phyloP scores from a whole-genome alignment of 2,113 vertebrate species.

The Halcyon malimbica region DNA sequence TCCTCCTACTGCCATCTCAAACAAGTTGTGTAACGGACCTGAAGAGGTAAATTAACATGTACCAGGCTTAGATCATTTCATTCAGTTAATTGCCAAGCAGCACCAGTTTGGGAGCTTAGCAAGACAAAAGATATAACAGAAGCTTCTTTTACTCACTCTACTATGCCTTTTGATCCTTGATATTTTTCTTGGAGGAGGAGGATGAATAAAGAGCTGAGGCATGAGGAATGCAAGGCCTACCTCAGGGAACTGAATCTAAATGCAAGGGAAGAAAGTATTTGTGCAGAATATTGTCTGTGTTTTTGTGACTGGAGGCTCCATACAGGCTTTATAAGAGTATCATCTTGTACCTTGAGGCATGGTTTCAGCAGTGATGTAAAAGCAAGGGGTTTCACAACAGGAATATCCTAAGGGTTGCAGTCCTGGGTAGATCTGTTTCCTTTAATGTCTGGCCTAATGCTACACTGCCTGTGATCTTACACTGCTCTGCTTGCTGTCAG shows the following conservation, averaged over 20 bases:
- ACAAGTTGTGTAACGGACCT: neutral
- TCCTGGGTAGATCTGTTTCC: neutral
- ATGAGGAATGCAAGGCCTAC: neutral
- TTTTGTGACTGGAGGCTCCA: neutral
- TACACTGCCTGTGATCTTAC: neutral
- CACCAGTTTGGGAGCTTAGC: neutral
- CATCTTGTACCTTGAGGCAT: neutral
- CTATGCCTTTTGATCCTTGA: neutral
- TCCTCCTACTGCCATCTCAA: neutral
- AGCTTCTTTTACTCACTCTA: neutral
- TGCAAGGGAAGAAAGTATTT: neutral
- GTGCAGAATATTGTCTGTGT: neutral
- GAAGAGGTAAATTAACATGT: constrained; percentile 2
- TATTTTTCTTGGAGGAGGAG: neutral
- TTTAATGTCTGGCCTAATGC: neutral
- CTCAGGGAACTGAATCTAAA: neutral
- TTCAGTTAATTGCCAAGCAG: neutral
- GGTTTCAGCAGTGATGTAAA: neutral
- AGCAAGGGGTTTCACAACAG: neutral
- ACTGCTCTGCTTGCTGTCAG: neutral
- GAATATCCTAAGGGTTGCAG: neutral
- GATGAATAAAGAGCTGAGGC: neutral
- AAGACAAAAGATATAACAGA: neutral
- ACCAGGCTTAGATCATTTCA: neutral
- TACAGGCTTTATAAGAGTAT: neutral